Evolutionary conservation across 2,113 vertebrate species (phyloP).

Genomic region (Paradoxurus hermaphroditus): DNA sequence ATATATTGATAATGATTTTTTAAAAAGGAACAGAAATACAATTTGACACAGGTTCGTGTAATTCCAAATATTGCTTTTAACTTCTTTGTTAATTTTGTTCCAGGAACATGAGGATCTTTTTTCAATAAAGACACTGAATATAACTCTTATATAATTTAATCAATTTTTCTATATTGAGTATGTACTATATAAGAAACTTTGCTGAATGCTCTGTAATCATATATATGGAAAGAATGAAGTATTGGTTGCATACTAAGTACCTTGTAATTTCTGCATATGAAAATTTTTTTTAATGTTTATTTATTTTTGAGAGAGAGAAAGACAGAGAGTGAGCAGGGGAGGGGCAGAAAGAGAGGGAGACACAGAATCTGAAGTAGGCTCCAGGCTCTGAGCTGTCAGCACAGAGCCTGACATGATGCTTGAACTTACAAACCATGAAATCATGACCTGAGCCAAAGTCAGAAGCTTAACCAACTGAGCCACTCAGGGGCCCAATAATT

Average conservation of each 20-base stretch:
- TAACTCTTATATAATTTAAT: background rate
- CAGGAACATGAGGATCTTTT: background rate
- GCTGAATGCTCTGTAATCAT: background rate
- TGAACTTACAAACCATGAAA: too few species aligned
- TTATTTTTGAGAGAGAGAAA: too few species aligned
- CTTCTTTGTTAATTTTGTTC: background rate
- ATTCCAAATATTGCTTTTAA: background rate
- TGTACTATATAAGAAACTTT: background rate
- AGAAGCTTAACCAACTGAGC: too few species aligned
- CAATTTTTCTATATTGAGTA: background rate
- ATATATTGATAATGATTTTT: too few species aligned
- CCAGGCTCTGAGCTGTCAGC: too few species aligned
- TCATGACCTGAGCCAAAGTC: too few species aligned
- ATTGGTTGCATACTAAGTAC: background rate
- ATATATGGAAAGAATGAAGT: background rate
- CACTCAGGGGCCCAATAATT: too few species aligned
- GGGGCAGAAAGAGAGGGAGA: too few species aligned
- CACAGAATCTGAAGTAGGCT: too few species aligned
- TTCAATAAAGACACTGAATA: background rate
- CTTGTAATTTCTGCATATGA: background rate
- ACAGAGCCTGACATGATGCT: too few species aligned
- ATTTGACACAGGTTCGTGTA: background rate
- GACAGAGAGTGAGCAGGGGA: too few species aligned
- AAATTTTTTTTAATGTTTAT: too few species aligned
- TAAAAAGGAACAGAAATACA: background rate